Evolutionary conservation across 2,113 vertebrate genomes (phyloP), one percentile per base, ranked within the genome.

Genomic region (Mesocricetus auratus): DNA sequence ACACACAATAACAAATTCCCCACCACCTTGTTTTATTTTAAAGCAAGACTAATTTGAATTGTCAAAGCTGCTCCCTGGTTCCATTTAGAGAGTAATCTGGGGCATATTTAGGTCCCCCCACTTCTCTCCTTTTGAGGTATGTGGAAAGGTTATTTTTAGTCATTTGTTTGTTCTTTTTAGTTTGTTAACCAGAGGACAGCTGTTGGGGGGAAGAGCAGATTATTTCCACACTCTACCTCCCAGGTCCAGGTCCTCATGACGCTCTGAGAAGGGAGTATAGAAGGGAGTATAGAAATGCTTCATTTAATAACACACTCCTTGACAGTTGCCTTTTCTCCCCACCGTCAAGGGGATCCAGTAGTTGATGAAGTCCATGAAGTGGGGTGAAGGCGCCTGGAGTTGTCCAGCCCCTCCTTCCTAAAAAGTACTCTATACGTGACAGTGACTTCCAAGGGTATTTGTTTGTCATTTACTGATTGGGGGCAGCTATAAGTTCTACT

Each of bases 11-110:
- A 93, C 71, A 95, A 86, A 11, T 12, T 0, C 29, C 29, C 29
- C 64, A 31, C 64, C 29, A 66, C 73, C 50, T 74, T 93, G 33
- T 88, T 56, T 93, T 88, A 94, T 98, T 98, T 96, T 97, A 98
- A 97, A 98, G 97, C 97, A 97, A 98, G 98, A 98, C 98, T 99
- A 98, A 98, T 98, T 98, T 71, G 89, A 96, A 96, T 96, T 95
- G 89, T 95, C 97, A 91, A 97, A 98, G 97, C 97, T 97, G 95
- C 96, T 96, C 97, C 95, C 58, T 95, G 98, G 90, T 0, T 22
- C 93, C 15, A 6, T 90, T 91, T 87, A 69, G 95, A 79, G 96
- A 96, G 94, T 94, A 91, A 96, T 96, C 97, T 88, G 93, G 94
- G 95, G 97, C 93, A 97, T 96, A 91, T 97, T 97, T 62, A 62